These are phyloP conservation scores for Orthosia gothica DNA, from an alignment of 2,888 invertebrate species.

Conservation along the genomic window DNA sequence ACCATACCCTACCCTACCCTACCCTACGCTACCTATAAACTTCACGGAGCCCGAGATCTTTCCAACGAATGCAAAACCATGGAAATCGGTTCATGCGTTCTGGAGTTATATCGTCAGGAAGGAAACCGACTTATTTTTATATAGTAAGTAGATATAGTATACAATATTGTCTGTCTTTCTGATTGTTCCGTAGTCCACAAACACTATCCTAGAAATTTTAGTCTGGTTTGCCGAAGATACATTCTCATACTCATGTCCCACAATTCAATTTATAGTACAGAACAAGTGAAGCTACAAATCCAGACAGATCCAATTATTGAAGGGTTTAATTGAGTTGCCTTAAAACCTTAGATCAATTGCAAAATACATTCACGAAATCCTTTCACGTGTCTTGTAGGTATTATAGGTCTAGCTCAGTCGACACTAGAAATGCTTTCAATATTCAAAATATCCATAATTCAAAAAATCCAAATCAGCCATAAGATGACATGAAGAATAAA, in stretches of 20 bases:
- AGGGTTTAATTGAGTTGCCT: conserved; percentile 53
- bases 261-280: conserved; percentile 28
- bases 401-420: neutral
- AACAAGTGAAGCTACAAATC: conserved; percentile 47
- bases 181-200: too few species aligned
- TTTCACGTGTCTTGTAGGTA: conserved; percentile 20
- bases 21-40: too few species aligned
- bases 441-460: too few species aligned
- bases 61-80: too few species aligned
- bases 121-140: too few species aligned
- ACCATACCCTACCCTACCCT: too few species aligned
- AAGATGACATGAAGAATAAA: neutral
- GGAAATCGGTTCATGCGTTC: too few species aligned
- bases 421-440: neutral
- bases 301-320: conserved; percentile 33
- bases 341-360: conserved; percentile 58
- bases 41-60: too few species aligned
- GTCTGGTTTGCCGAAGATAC: conserved; percentile 11
- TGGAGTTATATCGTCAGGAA: too few species aligned
- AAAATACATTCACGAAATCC: conserved; percentile 21
- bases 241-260: conserved; percentile 13
- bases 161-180: too few species aligned
- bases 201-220: neutral
- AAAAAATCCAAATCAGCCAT: neutral
- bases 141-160: too few species aligned